A percentile compares a stretch with the other conserved stretches of the same genome.
These are phyloP conservation scores for Stegodyphus dumicola DNA, from an alignment of 1,140 invertebrate genomes.

Conservation along the genomic window DNA sequence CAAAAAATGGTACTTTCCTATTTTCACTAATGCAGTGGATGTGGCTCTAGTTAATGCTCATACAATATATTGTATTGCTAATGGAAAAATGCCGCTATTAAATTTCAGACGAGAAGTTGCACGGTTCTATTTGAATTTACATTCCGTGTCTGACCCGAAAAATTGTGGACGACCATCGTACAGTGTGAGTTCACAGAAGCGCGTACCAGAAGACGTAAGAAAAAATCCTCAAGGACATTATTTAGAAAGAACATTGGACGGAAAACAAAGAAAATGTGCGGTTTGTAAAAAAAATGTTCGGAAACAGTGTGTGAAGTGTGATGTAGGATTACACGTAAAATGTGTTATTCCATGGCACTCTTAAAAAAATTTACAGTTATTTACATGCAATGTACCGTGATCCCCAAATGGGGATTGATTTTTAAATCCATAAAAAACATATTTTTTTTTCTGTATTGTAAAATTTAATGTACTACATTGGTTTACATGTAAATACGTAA, in stretches of 20 bases:
- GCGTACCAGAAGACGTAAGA: constrained; percentile 38
- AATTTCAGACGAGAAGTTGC: constrained; percentile 35
- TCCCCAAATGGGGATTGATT: constrained; percentile 40
- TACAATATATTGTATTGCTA: constrained; percentile 39
- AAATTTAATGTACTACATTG: constrained; percentile 39
- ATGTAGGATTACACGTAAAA: constrained; percentile 34
- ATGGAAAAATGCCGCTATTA: constrained; percentile 38
- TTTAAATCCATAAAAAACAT: constrained; percentile 35
- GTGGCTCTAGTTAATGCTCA: constrained; percentile 39
- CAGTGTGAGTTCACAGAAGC: constrained; percentile 36
- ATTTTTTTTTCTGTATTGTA: constrained; percentile 23
- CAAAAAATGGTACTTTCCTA: constrained; percentile 38
- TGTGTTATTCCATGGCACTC: constrained; percentile 37
- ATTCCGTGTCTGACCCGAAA: constrained; percentile 38
- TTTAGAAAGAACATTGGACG: constrained; percentile 39
- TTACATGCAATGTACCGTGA: constrained; percentile 40
- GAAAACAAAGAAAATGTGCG: constrained; percentile 39
- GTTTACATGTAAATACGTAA: constrained; percentile 38
- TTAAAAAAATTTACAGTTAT: constrained; percentile 41
- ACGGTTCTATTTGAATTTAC: constrained; percentile 38
- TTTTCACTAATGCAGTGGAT: constrained; percentile 39
- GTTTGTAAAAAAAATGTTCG: constrained; percentile 36
- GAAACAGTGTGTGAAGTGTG: constrained; percentile 36
- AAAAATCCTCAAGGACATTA: constrained; percentile 40
- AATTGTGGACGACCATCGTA: constrained; percentile 37